Base-by-base conservation (phyloP, 1,140 invertebrate species). In the Leptonema lineaticorne region DNA sequence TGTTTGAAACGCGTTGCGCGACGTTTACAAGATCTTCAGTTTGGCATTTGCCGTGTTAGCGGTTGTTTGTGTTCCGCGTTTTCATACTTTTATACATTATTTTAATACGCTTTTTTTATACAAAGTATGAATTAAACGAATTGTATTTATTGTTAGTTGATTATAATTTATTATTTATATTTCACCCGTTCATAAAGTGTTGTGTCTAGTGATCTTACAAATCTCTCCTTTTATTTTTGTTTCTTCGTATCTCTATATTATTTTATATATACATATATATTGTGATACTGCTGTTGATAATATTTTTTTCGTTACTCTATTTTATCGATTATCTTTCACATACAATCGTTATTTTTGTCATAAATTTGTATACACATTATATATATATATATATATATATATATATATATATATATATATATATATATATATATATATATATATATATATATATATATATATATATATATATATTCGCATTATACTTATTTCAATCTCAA, bases 11-110 rank as follows among this genome's bases (percentile, higher is more conserved):
- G 7, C 62, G 2, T 37, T 64, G 30, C 62, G 26, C 7, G 18
- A 16, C 41, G 24, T 59, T 59, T 6, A 8, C 50, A 2, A 11
- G 41, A 28, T 28, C 41, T 45, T 11, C 62, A 64, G 62, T 64
- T 64, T 64, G 62, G 62, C 62, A 64, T 16, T 18, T 64, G 62
- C 45, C 46, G 41, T n/a, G 41, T 26, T 48, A 16, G 20, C 24
- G 45, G 62, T 64, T 26, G 20, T 16, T 24, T n/a, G 59, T 62
- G 29, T 41, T 20, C 41, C 9, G 18, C 14, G 59, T 27, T 1
- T 2, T 14, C 20, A 1, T 26, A 22, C 50, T 8, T 41, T 41
- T 26, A 26, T 11, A 26, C 50, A 53, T 22, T 26, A 53, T 24
- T 53, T n/a, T n/a, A n/a, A n/a, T n/a, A n/a, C n/a, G n/a, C n/a